Conservation (phyloP, 1,140 invertebrate genomes). For the Apis cerana region DNA sequence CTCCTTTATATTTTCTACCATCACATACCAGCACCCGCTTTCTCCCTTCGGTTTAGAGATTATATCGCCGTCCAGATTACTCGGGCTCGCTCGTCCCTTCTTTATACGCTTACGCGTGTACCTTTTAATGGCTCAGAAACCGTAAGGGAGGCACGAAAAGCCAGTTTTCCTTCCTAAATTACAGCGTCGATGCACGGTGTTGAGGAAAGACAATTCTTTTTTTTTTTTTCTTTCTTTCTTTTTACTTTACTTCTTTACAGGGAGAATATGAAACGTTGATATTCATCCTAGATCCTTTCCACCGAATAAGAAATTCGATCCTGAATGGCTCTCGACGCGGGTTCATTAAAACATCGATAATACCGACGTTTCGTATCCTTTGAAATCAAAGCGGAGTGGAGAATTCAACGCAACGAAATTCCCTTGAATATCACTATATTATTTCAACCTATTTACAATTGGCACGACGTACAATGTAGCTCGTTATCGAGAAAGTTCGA, state of each 20-base stretch:
- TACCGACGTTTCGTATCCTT: not conserved
- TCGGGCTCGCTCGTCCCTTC: slow-evolving; percentile 18
- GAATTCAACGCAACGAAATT: not conserved
- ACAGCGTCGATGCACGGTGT: not conserved
- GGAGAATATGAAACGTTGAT: not conserved
- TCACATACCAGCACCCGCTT: slow-evolving; percentile 18
- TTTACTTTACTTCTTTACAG: too few species aligned
- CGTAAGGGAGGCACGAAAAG: not conserved
- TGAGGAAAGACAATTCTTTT: too few species aligned
- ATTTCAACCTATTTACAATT: not conserved
- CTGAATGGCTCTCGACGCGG: not conserved
- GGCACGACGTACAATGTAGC: not conserved
- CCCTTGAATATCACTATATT: not conserved
- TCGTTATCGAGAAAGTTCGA: slow-evolving; percentile 9
- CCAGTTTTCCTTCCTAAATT: not conserved
- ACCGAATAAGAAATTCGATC: slow-evolving; percentile 22
- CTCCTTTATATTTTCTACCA: slow-evolving; percentile 4
- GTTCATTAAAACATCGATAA: slow-evolving; percentile 1
- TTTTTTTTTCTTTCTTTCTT: too few species aligned
- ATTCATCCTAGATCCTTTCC: not conserved
- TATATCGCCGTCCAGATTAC: slow-evolving; percentile 56
- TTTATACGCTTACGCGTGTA: slow-evolving; percentile 4
- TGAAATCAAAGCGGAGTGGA: not conserved
- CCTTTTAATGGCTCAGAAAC: slow-evolving; percentile 31
- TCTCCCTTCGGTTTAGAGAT: slow-evolving; percentile 42